Conservation (phyloP, 2,888 invertebrate species). For the Eudemis profundana region DNA sequence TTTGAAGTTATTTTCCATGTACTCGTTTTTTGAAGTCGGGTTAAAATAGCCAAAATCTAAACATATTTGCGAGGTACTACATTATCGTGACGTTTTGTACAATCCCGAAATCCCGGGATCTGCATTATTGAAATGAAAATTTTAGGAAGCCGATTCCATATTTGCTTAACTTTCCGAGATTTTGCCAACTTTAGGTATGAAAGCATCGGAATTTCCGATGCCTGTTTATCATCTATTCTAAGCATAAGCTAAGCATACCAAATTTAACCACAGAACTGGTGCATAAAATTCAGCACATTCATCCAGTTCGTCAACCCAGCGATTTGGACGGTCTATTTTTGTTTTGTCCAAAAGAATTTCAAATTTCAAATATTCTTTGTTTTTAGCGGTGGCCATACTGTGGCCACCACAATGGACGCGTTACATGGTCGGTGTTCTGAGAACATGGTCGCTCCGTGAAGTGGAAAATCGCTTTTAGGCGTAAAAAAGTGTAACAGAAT, state of each 20-base stretch:
- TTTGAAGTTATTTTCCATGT: too few species aligned
- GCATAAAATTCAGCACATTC: slow-evolving; percentile 70
- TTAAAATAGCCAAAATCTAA: too few species aligned
- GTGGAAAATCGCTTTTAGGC: slow-evolving; percentile 29
- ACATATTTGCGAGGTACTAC: too few species aligned
- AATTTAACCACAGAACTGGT: slow-evolving; percentile 69
- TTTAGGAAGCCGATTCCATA: too few species aligned
- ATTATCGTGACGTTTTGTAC: too few species aligned
- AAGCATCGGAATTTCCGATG: too few species aligned
- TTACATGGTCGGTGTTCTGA: slow-evolving; percentile 46
- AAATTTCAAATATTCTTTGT: slow-evolving; percentile 53
- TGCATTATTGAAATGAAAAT: too few species aligned
- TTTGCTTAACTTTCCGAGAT: too few species aligned
- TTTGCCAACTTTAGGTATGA: too few species aligned
- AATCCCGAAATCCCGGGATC: too few species aligned
- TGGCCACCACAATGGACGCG: slow-evolving; percentile 50
- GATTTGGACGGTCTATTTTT: slow-evolving; percentile 66
- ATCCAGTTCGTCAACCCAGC: slow-evolving; percentile 68
- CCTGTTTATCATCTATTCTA: background rate
- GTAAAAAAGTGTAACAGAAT: slow-evolving; percentile 45
- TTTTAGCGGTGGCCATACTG: slow-evolving; percentile 53
- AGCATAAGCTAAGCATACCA: slow-evolving; percentile 44
- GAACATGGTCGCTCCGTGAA: slow-evolving; percentile 42
- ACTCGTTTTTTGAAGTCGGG: too few species aligned
- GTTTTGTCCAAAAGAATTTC: slow-evolving; percentile 61